Evolutionary conservation across 2,888 invertebrate genomes (phyloP).

Genomic region (Lampropteryx suffumata): DNA sequence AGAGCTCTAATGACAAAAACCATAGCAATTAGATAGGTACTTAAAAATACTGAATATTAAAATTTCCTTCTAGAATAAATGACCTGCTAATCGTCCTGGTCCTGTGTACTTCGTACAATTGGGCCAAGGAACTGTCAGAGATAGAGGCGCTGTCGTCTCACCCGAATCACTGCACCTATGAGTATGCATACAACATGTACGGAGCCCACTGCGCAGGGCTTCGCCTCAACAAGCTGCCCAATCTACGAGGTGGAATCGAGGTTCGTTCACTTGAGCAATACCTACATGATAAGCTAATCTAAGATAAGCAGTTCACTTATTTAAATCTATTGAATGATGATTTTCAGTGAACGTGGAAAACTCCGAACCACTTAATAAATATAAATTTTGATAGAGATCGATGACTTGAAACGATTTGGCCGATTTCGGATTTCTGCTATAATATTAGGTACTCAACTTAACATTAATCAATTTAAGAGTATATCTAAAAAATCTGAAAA

Average conservation of each 20-base stretch:
- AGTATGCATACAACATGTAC: conserved; percentile 76
- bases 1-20: too few species aligned
- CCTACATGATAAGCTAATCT: conserved; percentile 32
- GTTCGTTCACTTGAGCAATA: conserved; percentile 51
- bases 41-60: not conserved
- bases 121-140: conserved; percentile 60
- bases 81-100: conserved; percentile 39
- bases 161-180: conserved; percentile 75
- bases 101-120: conserved; percentile 37
- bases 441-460: too few species aligned
- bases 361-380: conserved; percentile 13
- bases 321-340: conserved; percentile 33
- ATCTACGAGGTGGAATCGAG: conserved; percentile 78
- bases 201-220: conserved; percentile 80
- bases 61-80: conserved; percentile 46
- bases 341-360: conserved; percentile 22
- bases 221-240: conserved; percentile 73
- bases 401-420: too few species aligned
- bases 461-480: too few species aligned
- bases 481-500: too few species aligned
- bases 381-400: conserved; percentile 1
- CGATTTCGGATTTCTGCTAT: too few species aligned
- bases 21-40: too few species aligned
- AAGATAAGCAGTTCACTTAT: conserved; percentile 31
- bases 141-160: conserved; percentile 59